Percentiles rank a stretch among this genome's conserved stretches.
These are phyloP conservation scores for Bellardia bayeri DNA, from an alignment of 2,888 invertebrate species.

Conservation along the genomic window DNA sequence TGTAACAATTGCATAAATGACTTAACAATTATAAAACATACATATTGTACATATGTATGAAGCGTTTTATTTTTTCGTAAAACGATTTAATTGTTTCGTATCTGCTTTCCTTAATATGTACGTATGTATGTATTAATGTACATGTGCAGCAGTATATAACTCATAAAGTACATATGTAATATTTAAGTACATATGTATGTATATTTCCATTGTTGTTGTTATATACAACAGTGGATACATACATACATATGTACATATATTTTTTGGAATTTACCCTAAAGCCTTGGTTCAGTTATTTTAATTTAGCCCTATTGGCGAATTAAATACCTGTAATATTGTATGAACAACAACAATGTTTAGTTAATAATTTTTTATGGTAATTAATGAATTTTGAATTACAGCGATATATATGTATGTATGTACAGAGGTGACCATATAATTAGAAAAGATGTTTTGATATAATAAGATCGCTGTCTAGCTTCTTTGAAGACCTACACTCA, in stretches of 20 bases:
- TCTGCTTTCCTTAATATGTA: background rate
- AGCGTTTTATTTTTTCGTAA: slow-evolving; percentile 25
- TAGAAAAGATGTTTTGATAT: no score
- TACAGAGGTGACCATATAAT: no score
- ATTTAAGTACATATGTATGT: background rate
- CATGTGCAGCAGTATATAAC: background rate
- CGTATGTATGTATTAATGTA: background rate
- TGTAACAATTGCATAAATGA: slow-evolving; percentile 37
- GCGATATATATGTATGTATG: background rate
- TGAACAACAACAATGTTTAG: background rate
- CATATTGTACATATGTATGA: background rate
- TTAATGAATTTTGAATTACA: slow-evolving; percentile 10
- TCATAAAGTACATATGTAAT: background rate
- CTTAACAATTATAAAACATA: slow-evolving; percentile 37
- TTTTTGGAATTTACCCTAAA: slow-evolving; percentile 42
- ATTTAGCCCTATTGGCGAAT: slow-evolving; percentile 7
- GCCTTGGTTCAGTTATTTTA: slow-evolving; percentile 50
- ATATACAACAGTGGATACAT: background rate
- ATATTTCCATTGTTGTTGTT: background rate
- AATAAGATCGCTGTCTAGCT: no score
- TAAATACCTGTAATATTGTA: slow-evolving; percentile 1
- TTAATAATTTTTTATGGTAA: background rate
- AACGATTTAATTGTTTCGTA: slow-evolving; percentile 34
- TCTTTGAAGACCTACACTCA: no score
- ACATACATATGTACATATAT: background rate